Evolutionary conservation across 2,797 vertebrate genomes (phyloP), one percentile per base, ranked within the genome.

Genomic region (Crocodylus rhombifer): DNA sequence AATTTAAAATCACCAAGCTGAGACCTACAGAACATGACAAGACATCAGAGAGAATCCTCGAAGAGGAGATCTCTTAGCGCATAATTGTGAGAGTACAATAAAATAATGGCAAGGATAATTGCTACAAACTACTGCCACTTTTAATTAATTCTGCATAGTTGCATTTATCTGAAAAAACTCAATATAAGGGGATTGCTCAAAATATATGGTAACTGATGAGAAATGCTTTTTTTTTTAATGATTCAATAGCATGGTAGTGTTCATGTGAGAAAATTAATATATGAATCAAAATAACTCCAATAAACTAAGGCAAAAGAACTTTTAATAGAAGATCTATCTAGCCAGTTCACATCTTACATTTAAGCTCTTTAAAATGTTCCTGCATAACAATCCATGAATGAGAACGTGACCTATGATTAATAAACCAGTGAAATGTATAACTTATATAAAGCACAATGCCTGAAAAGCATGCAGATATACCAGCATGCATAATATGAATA

Each of bases 111-210:
- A 64, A 14, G 30, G 9, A 4, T 61, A 94, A 84, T 2, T 12
- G 5, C 12, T 25, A 55, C 4, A 11, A 75, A 75, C 84, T 64
- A n/a, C 4, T 89, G 7, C 1, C 16, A 4, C 15, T 88, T 89
- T 57, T 57, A 7, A n/a, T 58, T 9, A 82, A 30, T 0, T 7
- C 1, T n/a, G 33, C 1, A 7, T 1, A 4, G 21, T 12, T n/a
- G 79, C 25, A 80, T 76, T 65, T 17, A 82, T 64, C 25, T 79
- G n/a, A 82, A 91, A 82, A 65, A 33, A 33, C 63, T 71, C 21
- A 62, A 23, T 42, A 42, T 11, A 71, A 71, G 21, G 21, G 33
- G 15, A 42, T 71, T 25, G 21, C 25, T 42, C 9, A 14, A 42
- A 71, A 42, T 25, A 71, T 9, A 4, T 3, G 36, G 69, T 42